Conservation (phyloP, 2,888 invertebrate species). For the Pyrrhia umbra region DNA sequence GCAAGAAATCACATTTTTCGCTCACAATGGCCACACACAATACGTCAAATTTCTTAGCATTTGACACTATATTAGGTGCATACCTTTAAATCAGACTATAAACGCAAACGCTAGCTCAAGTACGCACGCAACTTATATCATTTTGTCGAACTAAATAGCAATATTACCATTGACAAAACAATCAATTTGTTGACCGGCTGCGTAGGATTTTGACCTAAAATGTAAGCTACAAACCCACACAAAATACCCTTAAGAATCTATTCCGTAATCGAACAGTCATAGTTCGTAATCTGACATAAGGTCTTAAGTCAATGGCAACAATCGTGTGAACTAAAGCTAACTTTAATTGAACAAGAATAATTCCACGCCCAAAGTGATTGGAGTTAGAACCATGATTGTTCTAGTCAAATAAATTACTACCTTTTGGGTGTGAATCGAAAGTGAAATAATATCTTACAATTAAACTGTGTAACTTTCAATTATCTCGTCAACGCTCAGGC, state of each 20-base stretch:
- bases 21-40: background rate
- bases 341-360: slow-evolving; percentile 49
- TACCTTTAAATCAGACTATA: background rate
- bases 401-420: slow-evolving; percentile 63
- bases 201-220: slow-evolving; percentile 35
- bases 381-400: slow-evolving; percentile 53
- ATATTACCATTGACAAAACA: slow-evolving; percentile 21
- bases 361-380: slow-evolving; percentile 51
- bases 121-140: background rate
- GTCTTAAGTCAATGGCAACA: slow-evolving; percentile 46
- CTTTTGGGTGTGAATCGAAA: slow-evolving; percentile 69
- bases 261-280: slow-evolving; percentile 40
- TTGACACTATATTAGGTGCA: background rate
- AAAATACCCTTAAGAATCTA: slow-evolving; percentile 31
- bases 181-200: slow-evolving; percentile 31
- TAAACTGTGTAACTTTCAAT: slow-evolving; percentile 56
- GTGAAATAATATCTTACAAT: slow-evolving; percentile 67
- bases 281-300: slow-evolving; percentile 44
- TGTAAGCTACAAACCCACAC: slow-evolving; percentile 30
- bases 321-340: slow-evolving; percentile 51
- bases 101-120: background rate
- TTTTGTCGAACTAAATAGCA: slow-evolving; percentile 23
- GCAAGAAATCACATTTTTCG: slow-evolving; percentile 10
- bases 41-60: background rate
- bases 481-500: slow-evolving; percentile 48